Evolutionary conservation across 1,140 invertebrate species (phyloP).

Genomic region (honey bee (Apis mellifera)): Amel_HAv3.1 CM009945.2:3143501-3144000

Average conservation of each 20-base stretch:
- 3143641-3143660: background rate
- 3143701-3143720: background rate
- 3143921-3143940: no score
- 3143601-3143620: constrained; percentile 17
- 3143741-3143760: no score
- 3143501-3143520: constrained; percentile 17
- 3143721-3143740: constrained; percentile 15
- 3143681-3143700: background rate
- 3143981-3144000: no score
- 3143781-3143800: background rate
- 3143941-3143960: no score
- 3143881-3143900: no score
- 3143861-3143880: background rate
- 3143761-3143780: background rate
- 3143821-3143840: background rate
- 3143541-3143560: background rate
- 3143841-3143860: background rate
- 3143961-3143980: no score
- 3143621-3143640: constrained; percentile 43
- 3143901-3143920: no score
- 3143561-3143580: constrained; percentile 20
- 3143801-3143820: background rate
- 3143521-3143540: constrained; percentile 14
- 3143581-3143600: constrained; percentile 14
- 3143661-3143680: constrained; percentile 1